Evolutionary conservation across 2,888 invertebrate genomes (phyloP), one percentile per base, ranked within the genome.

Genomic region (Cecidostiba fungosa): DNA sequence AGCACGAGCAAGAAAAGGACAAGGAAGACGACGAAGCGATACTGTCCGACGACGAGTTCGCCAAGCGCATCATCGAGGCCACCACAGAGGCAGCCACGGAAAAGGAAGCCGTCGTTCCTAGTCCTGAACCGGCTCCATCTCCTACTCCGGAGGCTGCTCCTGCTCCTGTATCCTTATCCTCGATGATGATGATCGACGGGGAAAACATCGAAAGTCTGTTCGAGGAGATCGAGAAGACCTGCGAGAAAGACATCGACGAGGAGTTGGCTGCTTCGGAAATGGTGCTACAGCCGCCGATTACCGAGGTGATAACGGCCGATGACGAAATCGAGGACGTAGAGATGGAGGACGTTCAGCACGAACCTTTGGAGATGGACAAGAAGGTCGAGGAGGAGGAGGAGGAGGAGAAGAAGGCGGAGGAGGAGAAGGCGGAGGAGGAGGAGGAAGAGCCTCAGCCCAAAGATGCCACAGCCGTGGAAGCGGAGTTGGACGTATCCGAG

Each of bases 201-300:
- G 84, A 81, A 5, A 77, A 77, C 14, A 59, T 59, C 23, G 54
- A 59, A n/a, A 84, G 70, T 10, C 66, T 86, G 19, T 47, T 86
- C 10, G 86, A 85, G 5, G 85, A 86, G 32, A 86, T 86, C 0
- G 85, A 86, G 26, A 85, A 86, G 77, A 72, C 66, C 39, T 36
- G 86, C 82, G 50, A 88, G 82, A 50, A 47, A 72, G 39, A 88
- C 85, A 23, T 88, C 74, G 26, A 84, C 81, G 23, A 87, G 81
- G 73, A 78, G 6, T 39, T 73, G 6, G 12, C 26, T 23, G n/a
- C 32, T 36, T 89, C 88, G 76, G 89, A 59, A 8, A 66, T 0
- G 66, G 26, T 12, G 14, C 1, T 26, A 12, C 23, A 26, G 16
- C 5, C 66, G 6, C 26, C 66, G 29, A n/a, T 59, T 6, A n/a